Base-by-base conservation (phyloP, 2,888 invertebrate species). In the Nephrotoma guestfalica region DNA sequence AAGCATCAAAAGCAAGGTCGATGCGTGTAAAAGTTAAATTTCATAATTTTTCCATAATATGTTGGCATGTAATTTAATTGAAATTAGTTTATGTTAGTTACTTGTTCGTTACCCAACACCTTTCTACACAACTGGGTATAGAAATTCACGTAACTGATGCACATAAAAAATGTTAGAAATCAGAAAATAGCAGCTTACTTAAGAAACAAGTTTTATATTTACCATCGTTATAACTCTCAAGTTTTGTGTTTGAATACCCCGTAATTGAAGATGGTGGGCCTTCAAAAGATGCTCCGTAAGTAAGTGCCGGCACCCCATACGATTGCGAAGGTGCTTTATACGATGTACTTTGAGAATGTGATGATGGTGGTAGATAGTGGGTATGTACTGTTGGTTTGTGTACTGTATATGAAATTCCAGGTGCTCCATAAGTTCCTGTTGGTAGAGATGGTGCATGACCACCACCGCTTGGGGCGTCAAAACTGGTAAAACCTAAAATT, bases 381-480 rank as follows among this genome's bases (percentile, higher is more conserved):
- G 84, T 7, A n/a, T 41, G 41, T 3, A 15, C 41, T 6, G 9
- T 13, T 9, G 84, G 84, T 84, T 84, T 84, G n/a, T 84, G 42
- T 41, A 84, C n/a, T 15, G 42, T 15, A 13, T 41, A 84, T n/a
- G 84, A 42, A 30, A 71, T 30, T 9, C 71, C 71, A 6, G 84
- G 84, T 41, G 9, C 15, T 0, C 84, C 84, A 84, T 84, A 84
- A 7, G 9, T 42, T 83, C 4, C 7, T 2, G 84, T 15, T 11
- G 84, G n/a, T n/a, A 42, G 5, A n/a, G 15, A 18, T 45, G 85
- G 85, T n/a, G 41, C 83, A 88, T 92, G 92, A 0, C 91, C 86
- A 71, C 71, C 71, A 0, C 91, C 88, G 0, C 91, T 91, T 0
- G 92, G 92, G 0, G 92, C 92, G 0, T 92, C 92, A 88, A 92